Conservation (phyloP, 1,140 invertebrate species). For the Copidosoma floridanum region DNA sequence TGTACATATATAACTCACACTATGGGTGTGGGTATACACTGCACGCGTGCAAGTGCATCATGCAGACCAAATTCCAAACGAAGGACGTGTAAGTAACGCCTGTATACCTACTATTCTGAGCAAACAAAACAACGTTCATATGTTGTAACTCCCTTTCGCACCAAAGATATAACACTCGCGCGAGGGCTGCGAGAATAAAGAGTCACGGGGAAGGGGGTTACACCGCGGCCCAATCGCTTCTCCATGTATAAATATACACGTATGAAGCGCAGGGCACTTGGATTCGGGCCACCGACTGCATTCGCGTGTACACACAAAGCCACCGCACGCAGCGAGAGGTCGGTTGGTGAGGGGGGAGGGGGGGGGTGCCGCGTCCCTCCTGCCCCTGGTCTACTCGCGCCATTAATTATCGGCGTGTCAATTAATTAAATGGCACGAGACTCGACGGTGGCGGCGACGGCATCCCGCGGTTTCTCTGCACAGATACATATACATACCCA, state of each 20-base stretch:
- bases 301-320: constrained; percentile 1
- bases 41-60: no score
- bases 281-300: neutral
- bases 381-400: neutral
- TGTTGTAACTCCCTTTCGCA: neutral
- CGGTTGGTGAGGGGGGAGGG: neutral
- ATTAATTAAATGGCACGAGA: constrained; percentile 25
- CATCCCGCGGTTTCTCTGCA: neutral
- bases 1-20: no score
- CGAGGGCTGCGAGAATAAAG: neutral
- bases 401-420: constrained; percentile 26
- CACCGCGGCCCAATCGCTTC: neutral
- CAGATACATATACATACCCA: neutral
- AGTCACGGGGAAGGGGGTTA: neutral
- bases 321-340: neutral
- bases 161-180: neutral
- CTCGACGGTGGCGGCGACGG: neutral
- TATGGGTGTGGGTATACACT: no score
- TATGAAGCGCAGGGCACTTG: neutral
- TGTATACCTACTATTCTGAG: no score
- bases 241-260: no score
- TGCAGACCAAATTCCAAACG: no score
- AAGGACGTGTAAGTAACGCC: no score
- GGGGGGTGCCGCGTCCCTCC: neutral
- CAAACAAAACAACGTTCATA: no score